A percentile compares a stretch with the other conserved stretches of the same genome.
These are phyloP conservation scores for Sitta carolinensis DNA, from an alignment of 2,797 vertebrate species.

Conservation along the genomic window DNA sequence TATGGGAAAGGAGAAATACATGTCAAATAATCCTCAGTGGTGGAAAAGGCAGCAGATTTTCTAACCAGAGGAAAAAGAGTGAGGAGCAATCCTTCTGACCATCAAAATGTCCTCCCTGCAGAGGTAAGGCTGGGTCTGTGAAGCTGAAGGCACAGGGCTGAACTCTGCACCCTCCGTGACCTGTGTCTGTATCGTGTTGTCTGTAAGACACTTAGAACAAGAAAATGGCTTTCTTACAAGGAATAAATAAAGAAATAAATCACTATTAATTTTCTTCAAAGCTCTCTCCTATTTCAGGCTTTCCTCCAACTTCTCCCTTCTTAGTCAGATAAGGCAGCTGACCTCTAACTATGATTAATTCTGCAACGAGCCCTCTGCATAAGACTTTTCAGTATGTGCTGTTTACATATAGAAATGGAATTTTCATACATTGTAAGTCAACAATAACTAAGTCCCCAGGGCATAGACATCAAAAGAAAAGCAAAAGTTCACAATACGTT, in stretches of 20 bases:
- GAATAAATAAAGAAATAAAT: neutral
- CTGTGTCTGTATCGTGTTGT: rapidly evolving
- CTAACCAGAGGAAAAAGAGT: neutral
- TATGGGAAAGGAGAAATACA: neutral
- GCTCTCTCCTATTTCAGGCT: neutral
- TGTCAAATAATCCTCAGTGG: neutral
- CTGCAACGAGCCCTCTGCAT: neutral
- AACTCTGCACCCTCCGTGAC: neutral
- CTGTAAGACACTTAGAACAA: neutral
- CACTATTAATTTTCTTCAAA: neutral
- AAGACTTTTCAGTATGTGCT: neutral
- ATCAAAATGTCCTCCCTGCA: rapidly evolving
- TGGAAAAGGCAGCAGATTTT: neutral
- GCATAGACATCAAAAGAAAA: neutral
- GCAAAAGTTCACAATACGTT: neutral
- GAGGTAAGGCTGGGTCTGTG: neutral
- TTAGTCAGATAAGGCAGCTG: neutral
- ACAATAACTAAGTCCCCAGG: neutral
- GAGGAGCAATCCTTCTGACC: neutral
- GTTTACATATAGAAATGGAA: neutral
- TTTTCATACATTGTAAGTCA: neutral
- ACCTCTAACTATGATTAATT: neutral
- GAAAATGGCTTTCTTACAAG: neutral
- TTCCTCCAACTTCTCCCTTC: neutral
- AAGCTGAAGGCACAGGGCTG: neutral